These are phyloP conservation scores for Dynastes hyllus DNA, from an alignment of 2,888 invertebrate genomes.

Conservation along the genomic window DNA sequence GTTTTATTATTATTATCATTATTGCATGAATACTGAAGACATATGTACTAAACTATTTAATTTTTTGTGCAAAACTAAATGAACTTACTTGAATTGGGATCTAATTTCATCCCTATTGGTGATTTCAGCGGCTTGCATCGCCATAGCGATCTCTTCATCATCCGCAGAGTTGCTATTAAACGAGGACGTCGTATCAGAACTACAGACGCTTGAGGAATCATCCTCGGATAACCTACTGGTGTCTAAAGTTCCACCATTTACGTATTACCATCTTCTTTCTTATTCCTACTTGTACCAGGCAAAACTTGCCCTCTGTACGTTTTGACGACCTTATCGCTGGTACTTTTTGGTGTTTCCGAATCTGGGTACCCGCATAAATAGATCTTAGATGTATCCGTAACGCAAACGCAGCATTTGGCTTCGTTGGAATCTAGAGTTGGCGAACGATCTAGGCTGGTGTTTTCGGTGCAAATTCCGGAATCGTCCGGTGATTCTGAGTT, in stretches of 20 bases:
- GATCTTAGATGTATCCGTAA: slow-evolving; percentile 30
- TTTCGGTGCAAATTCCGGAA: slow-evolving; percentile 84
- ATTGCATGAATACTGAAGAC: no score
- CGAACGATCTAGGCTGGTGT: slow-evolving; percentile 80
- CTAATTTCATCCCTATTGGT: slow-evolving; percentile 86
- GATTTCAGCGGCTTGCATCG: slow-evolving; percentile 88
- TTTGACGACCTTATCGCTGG: slow-evolving; percentile 39
- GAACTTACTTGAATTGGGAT: slow-evolving; percentile 82
- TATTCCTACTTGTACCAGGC: slow-evolving; percentile 59
- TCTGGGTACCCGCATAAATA: slow-evolving; percentile 26
- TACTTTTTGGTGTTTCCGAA: slow-evolving; percentile 1
- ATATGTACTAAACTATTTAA: no score
- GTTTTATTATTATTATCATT: no score
- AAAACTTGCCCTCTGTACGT: slow-evolving; percentile 55
- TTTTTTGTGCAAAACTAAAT: background rate
- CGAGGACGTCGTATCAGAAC: slow-evolving; percentile 79
- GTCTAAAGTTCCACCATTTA: slow-evolving; percentile 35
- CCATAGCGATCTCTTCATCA: slow-evolving; percentile 90
- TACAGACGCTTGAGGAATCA: slow-evolving; percentile 65
- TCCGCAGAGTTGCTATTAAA: slow-evolving; percentile 87
- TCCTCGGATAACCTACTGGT: slow-evolving; percentile 57
- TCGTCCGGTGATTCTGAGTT: slow-evolving; percentile 72
- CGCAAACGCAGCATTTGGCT: slow-evolving; percentile 48
- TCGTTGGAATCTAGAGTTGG: slow-evolving; percentile 74
- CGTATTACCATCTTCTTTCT: slow-evolving; percentile 49